These are phyloP conservation scores for Bubo blakistoni DNA, from an alignment of 2,113 vertebrate species.

Conservation along the genomic window DNA sequence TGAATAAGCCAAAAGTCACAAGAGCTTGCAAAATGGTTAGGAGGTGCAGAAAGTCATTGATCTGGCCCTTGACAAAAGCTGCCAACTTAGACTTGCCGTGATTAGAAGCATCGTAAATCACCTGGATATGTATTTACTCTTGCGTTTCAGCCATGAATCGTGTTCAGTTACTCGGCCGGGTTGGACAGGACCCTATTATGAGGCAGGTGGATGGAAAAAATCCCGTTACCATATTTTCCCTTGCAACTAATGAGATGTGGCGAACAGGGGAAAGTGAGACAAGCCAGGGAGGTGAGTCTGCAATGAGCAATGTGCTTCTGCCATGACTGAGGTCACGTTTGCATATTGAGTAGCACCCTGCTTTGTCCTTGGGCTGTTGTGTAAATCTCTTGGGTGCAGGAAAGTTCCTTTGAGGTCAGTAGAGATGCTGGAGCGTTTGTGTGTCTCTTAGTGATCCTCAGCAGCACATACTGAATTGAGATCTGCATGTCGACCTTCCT, in stretches of 20 bases:
- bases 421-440: neutral
- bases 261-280: slow-evolving; percentile 81
- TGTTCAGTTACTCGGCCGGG: slow-evolving; percentile 91
- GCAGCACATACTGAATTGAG: neutral
- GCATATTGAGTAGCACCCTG: neutral
- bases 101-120: neutral
- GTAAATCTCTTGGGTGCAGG: neutral
- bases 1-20: neutral
- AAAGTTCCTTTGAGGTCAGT: neutral
- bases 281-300: slow-evolving; percentile 71
- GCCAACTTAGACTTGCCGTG: neutral
- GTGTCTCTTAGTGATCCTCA: neutral
- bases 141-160: slow-evolving; percentile 85
- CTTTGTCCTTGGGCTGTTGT: neutral
- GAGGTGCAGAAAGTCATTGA: neutral
- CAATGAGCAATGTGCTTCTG: fast-evolving
- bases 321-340: fast-evolving
- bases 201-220: slow-evolving; percentile 93
- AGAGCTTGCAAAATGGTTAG: neutral
- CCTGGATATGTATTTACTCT: neutral
- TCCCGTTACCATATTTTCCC: slow-evolving; percentile 94
- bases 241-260: slow-evolving; percentile 98
- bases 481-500: neutral
- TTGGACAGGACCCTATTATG: slow-evolving; percentile 96
- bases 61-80: neutral